Conservation (phyloP, 53 echinoderm and acorn worm species). For the Glandiceps talaboti region DNA sequence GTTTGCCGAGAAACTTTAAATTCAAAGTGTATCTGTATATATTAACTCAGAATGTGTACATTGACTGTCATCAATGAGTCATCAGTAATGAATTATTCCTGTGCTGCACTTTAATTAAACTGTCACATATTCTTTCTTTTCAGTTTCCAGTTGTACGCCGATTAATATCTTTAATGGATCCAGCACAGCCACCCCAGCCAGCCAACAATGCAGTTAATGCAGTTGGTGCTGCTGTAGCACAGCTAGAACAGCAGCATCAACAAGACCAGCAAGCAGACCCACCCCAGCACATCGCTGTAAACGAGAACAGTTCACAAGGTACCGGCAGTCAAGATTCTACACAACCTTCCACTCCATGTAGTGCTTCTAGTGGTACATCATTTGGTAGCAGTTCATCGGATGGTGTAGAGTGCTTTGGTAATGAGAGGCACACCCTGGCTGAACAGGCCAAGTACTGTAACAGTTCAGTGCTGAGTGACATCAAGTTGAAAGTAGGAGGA, state of each 20-base stretch:
- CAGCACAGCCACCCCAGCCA: background rate
- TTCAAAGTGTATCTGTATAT: too few relatives aligned
- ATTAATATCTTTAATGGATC: background rate
- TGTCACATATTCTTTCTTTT: too few relatives aligned
- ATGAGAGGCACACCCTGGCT: slow-evolving; percentile 64
- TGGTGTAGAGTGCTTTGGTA: slow-evolving; percentile 71
- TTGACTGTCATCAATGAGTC: too few relatives aligned
- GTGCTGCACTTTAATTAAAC: too few relatives aligned
- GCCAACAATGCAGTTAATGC: background rate
- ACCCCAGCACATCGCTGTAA: background rate
- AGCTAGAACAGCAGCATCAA: background rate
- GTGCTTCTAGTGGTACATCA: background rate
- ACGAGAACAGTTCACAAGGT: too few relatives aligned
- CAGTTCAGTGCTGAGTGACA: slow-evolving; percentile 81
- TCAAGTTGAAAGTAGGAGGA: slow-evolving; percentile 73
- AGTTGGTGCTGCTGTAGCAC: background rate
- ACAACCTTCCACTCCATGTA: background rate
- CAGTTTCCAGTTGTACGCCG: background rate
- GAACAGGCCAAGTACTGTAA: slow-evolving; percentile 86
- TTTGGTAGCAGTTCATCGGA: background rate
- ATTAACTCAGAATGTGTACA: too few relatives aligned
- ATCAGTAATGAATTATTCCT: too few relatives aligned
- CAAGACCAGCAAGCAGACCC: background rate
- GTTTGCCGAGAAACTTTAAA: too few relatives aligned
- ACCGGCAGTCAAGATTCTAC: background rate